These are phyloP conservation scores for Mya arenaria DNA, from an alignment of 1,140 invertebrate genomes.

Conservation along the genomic window DNA sequence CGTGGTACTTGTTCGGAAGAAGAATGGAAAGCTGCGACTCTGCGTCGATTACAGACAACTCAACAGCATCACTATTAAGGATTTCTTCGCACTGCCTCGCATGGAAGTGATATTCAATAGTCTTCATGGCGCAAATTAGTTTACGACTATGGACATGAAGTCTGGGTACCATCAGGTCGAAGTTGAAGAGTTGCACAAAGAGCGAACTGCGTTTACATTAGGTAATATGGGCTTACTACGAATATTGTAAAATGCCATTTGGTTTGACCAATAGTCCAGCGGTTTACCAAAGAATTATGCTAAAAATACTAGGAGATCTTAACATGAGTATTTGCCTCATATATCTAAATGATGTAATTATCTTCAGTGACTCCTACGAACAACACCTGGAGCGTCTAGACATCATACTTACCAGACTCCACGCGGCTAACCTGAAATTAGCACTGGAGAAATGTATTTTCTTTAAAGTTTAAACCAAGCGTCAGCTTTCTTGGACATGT, in stretches of 20 bases:
- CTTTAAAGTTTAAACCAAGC: not conserved
- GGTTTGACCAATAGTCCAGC: not conserved
- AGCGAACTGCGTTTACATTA: not conserved
- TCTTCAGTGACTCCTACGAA: slow-evolving; percentile 11
- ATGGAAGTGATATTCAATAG: no score
- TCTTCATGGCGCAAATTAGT: not conserved
- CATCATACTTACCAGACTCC: not conserved
- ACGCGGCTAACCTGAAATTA: not conserved
- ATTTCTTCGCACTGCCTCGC: no score
- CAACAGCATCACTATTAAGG: no score
- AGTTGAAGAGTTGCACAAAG: not conserved
- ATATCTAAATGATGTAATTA: slow-evolving; percentile 8
- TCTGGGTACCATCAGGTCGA: not conserved
- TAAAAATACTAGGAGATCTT: not conserved
- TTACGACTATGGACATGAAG: not conserved
- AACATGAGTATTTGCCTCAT: slow-evolving; percentile 8
- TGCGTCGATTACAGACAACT: no score
- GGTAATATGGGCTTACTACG: not conserved
- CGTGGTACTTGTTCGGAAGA: no score
- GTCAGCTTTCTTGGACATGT: slow-evolving; percentile 10
- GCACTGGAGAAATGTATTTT: not conserved
- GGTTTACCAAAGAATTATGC: not conserved
- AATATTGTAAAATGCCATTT: slow-evolving; percentile 3
- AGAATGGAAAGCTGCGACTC: no score
- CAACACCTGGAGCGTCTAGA: slow-evolving; percentile 10